Percentiles rank a stretch among this genome's conserved stretches.
phyloP scores from a whole-genome alignment of 2,888 invertebrate species.

The Lasiommata megera region DNA sequence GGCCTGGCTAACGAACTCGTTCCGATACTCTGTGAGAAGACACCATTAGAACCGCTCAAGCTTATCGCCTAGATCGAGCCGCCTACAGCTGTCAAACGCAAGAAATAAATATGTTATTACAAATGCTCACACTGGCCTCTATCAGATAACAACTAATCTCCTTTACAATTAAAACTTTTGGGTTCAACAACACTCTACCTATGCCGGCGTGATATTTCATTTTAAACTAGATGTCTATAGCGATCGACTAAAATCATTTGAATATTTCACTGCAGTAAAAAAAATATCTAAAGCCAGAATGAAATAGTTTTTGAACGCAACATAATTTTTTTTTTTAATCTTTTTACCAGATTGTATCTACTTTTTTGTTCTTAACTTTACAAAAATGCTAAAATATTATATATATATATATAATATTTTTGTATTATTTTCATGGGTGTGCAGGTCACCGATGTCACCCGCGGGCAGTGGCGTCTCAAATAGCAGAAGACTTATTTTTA shows the following conservation, averaged over 20 bases:
- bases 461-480: no score
- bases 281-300: no score
- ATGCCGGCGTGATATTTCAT: constrained; percentile 45
- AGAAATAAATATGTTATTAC: constrained; percentile 80
- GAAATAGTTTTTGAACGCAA: no score
- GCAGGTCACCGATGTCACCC: no score
- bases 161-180: constrained; percentile 76
- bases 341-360: no score
- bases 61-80: constrained; percentile 66
- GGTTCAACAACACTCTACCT: constrained; percentile 48
- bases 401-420: no score
- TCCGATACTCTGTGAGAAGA: neutral
- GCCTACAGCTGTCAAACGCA: constrained; percentile 77
- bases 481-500: no score
- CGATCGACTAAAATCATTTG: constrained; percentile 34
- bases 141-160: constrained; percentile 77
- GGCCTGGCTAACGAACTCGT: no score
- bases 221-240: constrained; percentile 37
- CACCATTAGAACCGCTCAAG: constrained; percentile 32
- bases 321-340: no score
- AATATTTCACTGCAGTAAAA: constrained; percentile 4
- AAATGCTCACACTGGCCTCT: constrained; percentile 64
- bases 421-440: no score
- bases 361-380: no score
- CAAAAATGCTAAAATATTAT: no score